Evolutionary conservation across 2,888 invertebrate genomes (phyloP).

Genomic region (Chrysodeixis includens): DNA sequence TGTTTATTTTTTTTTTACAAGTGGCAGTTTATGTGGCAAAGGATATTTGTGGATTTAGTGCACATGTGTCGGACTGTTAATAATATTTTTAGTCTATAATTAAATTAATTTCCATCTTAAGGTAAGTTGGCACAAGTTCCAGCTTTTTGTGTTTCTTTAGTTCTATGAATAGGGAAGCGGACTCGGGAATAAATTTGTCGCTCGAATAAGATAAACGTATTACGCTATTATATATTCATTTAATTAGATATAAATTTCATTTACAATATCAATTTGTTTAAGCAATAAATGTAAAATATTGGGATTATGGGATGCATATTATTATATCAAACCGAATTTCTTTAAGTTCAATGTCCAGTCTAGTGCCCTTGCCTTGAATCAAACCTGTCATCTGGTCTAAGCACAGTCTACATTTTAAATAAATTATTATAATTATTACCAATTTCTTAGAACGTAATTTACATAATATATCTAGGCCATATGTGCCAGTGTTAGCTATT

Average conservation of each 20-base stretch:
- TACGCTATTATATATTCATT: too few species aligned
- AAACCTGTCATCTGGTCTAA: too few species aligned
- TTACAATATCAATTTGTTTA: too few species aligned
- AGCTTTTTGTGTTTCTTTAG: slow-evolving; percentile 35
- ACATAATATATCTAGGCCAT: too few species aligned
- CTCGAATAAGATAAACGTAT: background rate
- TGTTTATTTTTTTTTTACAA: slow-evolving; percentile 28
- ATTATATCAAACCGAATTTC: too few species aligned
- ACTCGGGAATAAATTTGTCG: background rate
- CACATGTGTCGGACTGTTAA: slow-evolving; percentile 23
- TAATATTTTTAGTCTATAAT: background rate
- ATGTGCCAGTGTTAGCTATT: too few species aligned
- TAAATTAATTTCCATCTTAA: slow-evolving; percentile 40
- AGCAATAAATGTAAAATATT: too few species aligned
- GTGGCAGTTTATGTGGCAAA: slow-evolving; percentile 28
- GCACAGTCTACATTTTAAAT: too few species aligned
- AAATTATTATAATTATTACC: too few species aligned
- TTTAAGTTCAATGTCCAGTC: background rate
- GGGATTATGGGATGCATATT: too few species aligned
- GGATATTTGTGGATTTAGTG: slow-evolving; percentile 21
- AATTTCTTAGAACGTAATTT: too few species aligned
- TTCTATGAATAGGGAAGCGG: slow-evolving; percentile 13
- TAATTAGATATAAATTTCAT: too few species aligned
- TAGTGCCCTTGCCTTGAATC: background rate
- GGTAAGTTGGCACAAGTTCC: slow-evolving; percentile 62